Evolutionary conservation across 2,888 invertebrate genomes (phyloP), one percentile per base, ranked within the genome.

Genomic region (Perithous albicinctus): DNA sequence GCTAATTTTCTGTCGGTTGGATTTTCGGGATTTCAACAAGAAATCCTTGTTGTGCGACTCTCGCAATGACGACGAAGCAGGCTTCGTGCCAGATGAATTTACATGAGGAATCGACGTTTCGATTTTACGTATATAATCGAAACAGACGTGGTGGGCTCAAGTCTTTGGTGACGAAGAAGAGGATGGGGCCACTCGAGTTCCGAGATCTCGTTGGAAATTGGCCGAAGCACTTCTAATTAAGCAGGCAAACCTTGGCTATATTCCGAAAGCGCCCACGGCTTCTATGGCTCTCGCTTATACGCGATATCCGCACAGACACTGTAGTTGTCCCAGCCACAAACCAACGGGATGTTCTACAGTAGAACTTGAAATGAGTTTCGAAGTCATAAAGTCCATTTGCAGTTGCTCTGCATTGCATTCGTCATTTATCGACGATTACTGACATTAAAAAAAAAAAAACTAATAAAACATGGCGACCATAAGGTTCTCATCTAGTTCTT

Each of bases 171-270:
- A 29, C 41, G 18, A 20, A 8, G 20, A 35, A 15, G 29, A 15
- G 10, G 41, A 56, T 29, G 61, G 54, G 48, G 20, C 26, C 46
- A 23, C 6, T n/a, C 15, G 29, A 20, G 46, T 26, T 12, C 67
- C 6, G 64, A 59, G 64, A 72, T 69, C 61, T 69, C 73, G 54
- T 69, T 77, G 73, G 56, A 73, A 77, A 81, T 77, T 81, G 77
- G 73, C 66, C 67, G 77, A 12, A 54, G 77, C 54, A 76, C 66
- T 72, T 81, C 73, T 77, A 81, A 81, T 81, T 81, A 81, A 81
- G 80, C 77, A 73, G 63, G n/a, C n/a, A n/a, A n/a, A n/a, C n/a
- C n/a, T 77, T 77, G 80, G 80, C 76, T 54, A 54, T 76, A 54
- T 69, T 81, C 73, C 80, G 66, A 77, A 54, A 76, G 18, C 41